phyloP scores from a whole-genome alignment of 2,113 vertebrate genomes.

The Seriola quinqueradiata region DNA sequence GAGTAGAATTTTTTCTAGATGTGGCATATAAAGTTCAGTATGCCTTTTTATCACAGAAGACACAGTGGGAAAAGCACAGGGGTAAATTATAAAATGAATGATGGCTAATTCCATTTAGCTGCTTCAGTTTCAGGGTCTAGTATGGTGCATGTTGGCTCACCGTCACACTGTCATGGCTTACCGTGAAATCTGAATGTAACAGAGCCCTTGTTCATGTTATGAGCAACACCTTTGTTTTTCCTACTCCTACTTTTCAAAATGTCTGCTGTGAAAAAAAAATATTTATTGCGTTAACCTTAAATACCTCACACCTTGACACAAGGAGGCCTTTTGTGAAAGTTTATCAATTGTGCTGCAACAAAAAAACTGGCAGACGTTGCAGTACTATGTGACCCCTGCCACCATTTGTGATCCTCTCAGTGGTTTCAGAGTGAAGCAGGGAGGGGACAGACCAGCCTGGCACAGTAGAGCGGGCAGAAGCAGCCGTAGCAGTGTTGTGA shows the following conservation, averaged over 20 bases:
- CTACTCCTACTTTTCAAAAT: neutral
- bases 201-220: neutral
- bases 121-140: too few relatives aligned
- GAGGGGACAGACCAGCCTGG: slow-evolving; percentile 25
- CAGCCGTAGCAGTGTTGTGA: slow-evolving; percentile 68
- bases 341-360: neutral
- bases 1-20: neutral
- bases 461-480: slow-evolving; percentile 40
- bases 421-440: slow-evolving; percentile 43
- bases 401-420: slow-evolving; percentile 38
- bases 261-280: neutral
- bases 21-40: neutral
- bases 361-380: neutral
- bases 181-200: neutral
- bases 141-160: neutral
- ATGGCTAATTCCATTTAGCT: too few relatives aligned
- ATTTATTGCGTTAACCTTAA: neutral
- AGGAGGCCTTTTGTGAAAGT: neutral
- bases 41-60: too few relatives aligned
- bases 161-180: too few relatives aligned
- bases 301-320: neutral
- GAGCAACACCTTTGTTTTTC: neutral
- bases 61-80: too few relatives aligned
- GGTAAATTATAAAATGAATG: too few relatives aligned
- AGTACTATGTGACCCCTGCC: slow-evolving; percentile 18